Evolutionary conservation across 2,797 vertebrate genomes (phyloP).

Genomic region (Lophius americanus): DNA sequence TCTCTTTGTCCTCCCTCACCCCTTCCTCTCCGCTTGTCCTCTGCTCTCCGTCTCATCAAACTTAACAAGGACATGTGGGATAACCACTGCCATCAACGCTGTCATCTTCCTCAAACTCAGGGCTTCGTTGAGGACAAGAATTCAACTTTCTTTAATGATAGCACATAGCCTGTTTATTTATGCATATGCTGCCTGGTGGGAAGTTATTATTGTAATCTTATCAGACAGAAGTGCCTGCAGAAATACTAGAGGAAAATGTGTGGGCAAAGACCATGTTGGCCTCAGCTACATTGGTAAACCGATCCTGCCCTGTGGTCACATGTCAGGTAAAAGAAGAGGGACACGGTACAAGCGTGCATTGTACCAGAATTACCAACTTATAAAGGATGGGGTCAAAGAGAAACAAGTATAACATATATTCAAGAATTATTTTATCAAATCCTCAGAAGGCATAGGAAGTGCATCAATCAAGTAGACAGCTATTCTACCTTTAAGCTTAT

Average conservation of each 20-base stretch:
- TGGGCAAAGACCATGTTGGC: constrained; percentile 12
- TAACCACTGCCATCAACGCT: constrained; percentile 5
- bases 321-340: constrained; percentile 22
- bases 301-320: constrained; percentile 36
- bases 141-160: constrained; percentile 34
- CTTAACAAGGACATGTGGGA: constrained; percentile 25
- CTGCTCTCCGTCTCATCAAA: constrained; percentile 30
- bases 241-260: constrained; percentile 21
- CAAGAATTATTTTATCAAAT: constrained; percentile 1
- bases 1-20: constrained; percentile 18
- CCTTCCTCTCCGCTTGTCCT: constrained; percentile 18
- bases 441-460: no score
- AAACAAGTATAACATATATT: constrained; percentile 11
- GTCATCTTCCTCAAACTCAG: constrained; percentile 16
- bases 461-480: no score
- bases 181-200: constrained; percentile 13
- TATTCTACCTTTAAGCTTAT: constrained; percentile 1
- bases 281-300: constrained; percentile 15
- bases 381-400: not conserved
- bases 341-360: constrained; percentile 20
- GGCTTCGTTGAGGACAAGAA: constrained; percentile 37
- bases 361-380: constrained; percentile 1
- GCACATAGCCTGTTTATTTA: constrained; percentile 24
- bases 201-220: constrained; percentile 37
- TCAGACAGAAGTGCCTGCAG: constrained; percentile 29